Conservation (phyloP, 1,140 invertebrate genomes). For the Glossosoma conforme region DNA sequence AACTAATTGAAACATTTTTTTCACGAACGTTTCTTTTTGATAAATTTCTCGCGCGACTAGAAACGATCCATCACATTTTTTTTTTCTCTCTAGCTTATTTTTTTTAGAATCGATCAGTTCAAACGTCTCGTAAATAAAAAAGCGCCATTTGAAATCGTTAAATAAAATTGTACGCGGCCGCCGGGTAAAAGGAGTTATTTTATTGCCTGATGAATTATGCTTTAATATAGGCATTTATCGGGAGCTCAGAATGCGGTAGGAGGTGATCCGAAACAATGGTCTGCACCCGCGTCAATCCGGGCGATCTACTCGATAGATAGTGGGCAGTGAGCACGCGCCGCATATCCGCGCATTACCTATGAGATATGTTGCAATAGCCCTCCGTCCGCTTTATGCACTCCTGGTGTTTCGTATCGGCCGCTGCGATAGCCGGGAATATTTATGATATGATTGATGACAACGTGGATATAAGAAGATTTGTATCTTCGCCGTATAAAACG, state of each 20-base stretch:
- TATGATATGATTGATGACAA: background rate
- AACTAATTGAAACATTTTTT: too few species aligned
- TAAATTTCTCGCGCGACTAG: too few species aligned
- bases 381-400: conserved; percentile 1
- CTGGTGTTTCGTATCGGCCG: conserved; percentile 9
- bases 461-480: background rate
- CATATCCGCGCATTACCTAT: conserved; percentile 11
- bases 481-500: too few species aligned
- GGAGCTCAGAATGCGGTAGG: conserved; percentile 28
- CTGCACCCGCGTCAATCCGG: conserved; percentile 25
- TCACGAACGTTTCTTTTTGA: too few species aligned
- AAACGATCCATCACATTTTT: too few species aligned
- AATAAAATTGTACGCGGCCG: conserved; percentile 9
- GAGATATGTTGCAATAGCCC: conserved; percentile 6
- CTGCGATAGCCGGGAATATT: too few species aligned
- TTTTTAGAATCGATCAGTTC: background rate
- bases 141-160: conserved; percentile 9
- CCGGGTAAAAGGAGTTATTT: conserved; percentile 17
- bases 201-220: conserved; percentile 27
- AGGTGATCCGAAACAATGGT: conserved; percentile 26
- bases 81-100: background rate
- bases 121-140: conserved; percentile 13
- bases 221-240: conserved; percentile 28
- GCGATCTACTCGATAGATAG: conserved; percentile 17
- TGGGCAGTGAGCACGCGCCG: conserved; percentile 18